Percentiles rank a stretch among this genome's conserved stretches.
phyloP scores from a whole-genome alignment of 2,797 vertebrate species.

The Parambassis ranga region DNA sequence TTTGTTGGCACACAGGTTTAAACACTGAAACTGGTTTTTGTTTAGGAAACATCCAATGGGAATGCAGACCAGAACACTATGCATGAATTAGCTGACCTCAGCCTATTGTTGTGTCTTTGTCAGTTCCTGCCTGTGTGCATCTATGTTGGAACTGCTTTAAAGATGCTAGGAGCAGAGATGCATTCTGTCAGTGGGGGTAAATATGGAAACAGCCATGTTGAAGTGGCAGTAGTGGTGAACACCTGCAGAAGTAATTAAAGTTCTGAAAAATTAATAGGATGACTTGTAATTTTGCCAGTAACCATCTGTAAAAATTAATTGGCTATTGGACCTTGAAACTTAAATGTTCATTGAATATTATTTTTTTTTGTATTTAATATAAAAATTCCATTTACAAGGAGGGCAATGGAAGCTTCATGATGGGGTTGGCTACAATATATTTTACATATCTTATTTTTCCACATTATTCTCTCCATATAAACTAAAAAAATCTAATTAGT shows the following conservation, averaged over 20 bases:
- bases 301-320: neutral
- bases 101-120: neutral
- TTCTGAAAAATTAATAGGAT: neutral
- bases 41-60: neutral
- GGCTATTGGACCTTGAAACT: neutral
- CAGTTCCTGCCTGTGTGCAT: neutral
- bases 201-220: neutral
- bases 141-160: neutral
- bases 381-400: neutral
- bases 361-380: neutral
- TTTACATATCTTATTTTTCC: neutral
- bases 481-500: too few species aligned
- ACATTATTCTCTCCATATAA: neutral
- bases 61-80: neutral
- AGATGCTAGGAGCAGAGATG: neutral
- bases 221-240: neutral
- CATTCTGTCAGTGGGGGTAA: neutral
- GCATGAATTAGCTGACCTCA: neutral
- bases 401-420: too few species aligned
- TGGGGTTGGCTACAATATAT: too few species aligned
- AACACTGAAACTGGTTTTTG: neutral
- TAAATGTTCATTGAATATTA: neutral
- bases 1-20: conserved; percentile 7
- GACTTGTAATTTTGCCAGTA: neutral
- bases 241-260: neutral